A percentile compares a stretch with the other conserved stretches of the same genome.
Conservation (phyloP, 1,140 invertebrate species). For the Sesamia nonagrioides region DNA sequence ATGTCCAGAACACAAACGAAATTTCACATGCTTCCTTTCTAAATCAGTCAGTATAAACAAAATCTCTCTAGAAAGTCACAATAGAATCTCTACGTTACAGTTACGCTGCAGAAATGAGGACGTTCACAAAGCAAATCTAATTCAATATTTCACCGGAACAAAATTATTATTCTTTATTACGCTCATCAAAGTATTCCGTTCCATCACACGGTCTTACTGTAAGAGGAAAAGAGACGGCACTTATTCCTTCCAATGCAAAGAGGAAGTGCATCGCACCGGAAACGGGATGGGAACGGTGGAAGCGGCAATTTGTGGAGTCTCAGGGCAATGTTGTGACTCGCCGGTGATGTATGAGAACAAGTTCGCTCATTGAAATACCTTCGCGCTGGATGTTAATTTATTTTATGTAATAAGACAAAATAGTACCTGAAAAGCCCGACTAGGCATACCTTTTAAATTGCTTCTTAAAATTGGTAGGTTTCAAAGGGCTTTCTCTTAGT, state of each 20-base stretch:
- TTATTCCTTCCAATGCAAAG: conserved; percentile 40
- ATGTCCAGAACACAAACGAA: not conserved
- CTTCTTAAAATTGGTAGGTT: conserved; percentile 48
- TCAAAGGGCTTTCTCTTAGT: conserved; percentile 44
- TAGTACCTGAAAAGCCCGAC: conserved; percentile 36
- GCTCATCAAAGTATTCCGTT: conserved; percentile 37
- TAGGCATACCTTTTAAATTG: conserved; percentile 49
- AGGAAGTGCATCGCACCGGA: conserved; percentile 50
- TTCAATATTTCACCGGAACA: conserved; percentile 45
- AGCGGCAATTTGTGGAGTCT: conserved; percentile 49
- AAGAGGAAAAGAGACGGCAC: conserved; percentile 19
- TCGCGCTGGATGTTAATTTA: conserved; percentile 53
- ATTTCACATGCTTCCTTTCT: not conserved
- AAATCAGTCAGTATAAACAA: not conserved
- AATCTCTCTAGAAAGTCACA: no score
- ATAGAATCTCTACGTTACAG: not conserved
- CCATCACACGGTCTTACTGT: conserved; percentile 8
- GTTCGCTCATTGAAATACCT: conserved; percentile 52
- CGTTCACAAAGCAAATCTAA: conserved; percentile 38
- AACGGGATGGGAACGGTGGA: conserved; percentile 41
- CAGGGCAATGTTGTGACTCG: conserved; percentile 45
- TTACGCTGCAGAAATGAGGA: not conserved
- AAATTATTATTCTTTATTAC: conserved; percentile 46
- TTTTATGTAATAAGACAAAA: conserved; percentile 51
- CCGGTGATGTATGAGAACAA: conserved; percentile 49